Conservation (phyloP, 2,888 invertebrate species). For the Dromius quadrimaculatus region DNA sequence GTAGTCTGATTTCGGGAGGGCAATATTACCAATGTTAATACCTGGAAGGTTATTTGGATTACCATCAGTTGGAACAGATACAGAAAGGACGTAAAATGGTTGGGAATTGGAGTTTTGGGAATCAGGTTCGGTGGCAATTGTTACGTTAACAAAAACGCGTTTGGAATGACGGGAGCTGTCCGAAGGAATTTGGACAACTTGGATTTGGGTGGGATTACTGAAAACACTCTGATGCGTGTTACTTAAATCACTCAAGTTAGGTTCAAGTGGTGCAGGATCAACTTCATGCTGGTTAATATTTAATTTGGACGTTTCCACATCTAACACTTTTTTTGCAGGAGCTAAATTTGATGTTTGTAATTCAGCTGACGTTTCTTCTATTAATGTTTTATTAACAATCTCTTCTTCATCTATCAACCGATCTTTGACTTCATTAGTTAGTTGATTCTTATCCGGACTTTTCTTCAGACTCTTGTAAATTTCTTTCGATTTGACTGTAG, state of each 20-base stretch:
- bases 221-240: conserved; percentile 53
- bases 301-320: conserved; percentile 35
- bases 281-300: conserved; percentile 51
- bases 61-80: conserved; percentile 80
- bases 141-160: conserved; percentile 84
- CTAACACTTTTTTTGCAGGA: conserved; percentile 54
- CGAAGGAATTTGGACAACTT: conserved; percentile 63
- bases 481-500: conserved; percentile 60
- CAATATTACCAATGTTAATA: conserved; percentile 66
- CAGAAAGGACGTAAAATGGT: conserved; percentile 83
- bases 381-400: conserved; percentile 37
- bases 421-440: conserved; percentile 50
- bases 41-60: conserved; percentile 69
- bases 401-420: conserved; percentile 19
- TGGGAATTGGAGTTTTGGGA: conserved; percentile 67
- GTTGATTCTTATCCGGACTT: conserved; percentile 57
- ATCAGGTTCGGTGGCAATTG: conserved; percentile 80
- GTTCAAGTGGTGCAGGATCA: conserved; percentile 54
- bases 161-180: conserved; percentile 62
- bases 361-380: conserved; percentile 42
- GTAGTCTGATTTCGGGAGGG: conserved; percentile 51
- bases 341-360: conserved; percentile 56
- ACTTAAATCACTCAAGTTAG: conserved; percentile 54
- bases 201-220: conserved; percentile 58
- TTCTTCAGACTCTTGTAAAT: conserved; percentile 56